A percentile compares a stretch with the other conserved stretches of the same genome.
Conservation (phyloP, 2,888 invertebrate genomes). For the Drosophila niveifrons region DNA sequence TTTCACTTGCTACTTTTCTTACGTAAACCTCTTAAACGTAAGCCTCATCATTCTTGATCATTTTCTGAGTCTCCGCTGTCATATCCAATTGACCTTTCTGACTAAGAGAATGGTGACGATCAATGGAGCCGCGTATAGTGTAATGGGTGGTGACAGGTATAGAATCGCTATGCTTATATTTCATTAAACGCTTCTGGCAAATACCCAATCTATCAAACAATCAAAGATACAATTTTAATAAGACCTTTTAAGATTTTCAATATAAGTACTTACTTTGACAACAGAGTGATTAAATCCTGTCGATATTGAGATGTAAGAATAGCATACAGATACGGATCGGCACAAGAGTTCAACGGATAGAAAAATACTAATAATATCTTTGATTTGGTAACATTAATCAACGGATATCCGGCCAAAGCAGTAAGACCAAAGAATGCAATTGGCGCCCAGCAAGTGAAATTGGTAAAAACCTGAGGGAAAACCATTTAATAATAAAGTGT, state of each 20-base stretch:
- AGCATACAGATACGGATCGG: constrained; percentile 96
- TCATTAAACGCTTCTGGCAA: constrained; percentile 86
- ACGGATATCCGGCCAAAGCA: constrained; percentile 92
- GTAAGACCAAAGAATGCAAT: constrained; percentile 95
- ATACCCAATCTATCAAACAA: constrained; percentile 86
- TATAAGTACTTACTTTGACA: constrained; percentile 87
- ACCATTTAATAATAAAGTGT: not conserved
- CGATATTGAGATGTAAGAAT: constrained; percentile 95
- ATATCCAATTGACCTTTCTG: constrained; percentile 45
- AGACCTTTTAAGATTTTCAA: not conserved
- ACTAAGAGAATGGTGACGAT: constrained; percentile 67
- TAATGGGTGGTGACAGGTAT: constrained; percentile 79
- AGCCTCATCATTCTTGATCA: constrained; percentile 80
- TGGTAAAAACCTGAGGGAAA: constrained; percentile 88
- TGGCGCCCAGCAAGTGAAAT: constrained; percentile 94
- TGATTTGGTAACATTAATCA: constrained; percentile 93
- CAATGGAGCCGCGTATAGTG: constrained; percentile 72
- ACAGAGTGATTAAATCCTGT: constrained; percentile 89
- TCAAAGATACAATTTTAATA: not conserved
- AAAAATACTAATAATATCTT: constrained; percentile 95
- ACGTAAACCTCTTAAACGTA: constrained; percentile 72
- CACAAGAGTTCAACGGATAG: constrained; percentile 96
- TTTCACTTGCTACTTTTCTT: not conserved
- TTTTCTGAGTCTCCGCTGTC: constrained; percentile 72
- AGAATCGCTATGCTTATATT: constrained; percentile 85